Evolutionary conservation across 2,888 invertebrate species (phyloP).

Genomic region (Cordylochernes scorpioides): DNA sequence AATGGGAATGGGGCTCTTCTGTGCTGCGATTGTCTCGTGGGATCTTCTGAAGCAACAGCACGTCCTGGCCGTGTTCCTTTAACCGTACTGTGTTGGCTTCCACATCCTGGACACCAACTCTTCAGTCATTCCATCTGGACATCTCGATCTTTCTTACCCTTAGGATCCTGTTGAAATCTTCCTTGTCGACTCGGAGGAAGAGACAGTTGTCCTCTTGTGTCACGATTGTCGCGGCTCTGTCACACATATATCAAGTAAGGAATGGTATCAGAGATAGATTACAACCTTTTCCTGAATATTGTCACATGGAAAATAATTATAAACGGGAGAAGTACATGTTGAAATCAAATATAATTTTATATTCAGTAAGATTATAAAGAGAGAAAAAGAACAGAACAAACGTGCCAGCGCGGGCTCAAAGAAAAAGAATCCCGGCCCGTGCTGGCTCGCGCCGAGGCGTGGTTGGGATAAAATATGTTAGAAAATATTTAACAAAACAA

Average conservation of each 20-base stretch:
- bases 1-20: constrained; percentile 26
- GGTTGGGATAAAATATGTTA: too few relatives aligned
- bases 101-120: constrained; percentile 31
- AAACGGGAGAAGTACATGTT: not conserved
- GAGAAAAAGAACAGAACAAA: too few relatives aligned
- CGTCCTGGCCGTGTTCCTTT: constrained; percentile 57
- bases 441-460: too few relatives aligned
- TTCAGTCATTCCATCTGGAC: not conserved
- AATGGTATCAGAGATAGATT: not conserved
- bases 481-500: too few relatives aligned
- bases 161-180: constrained; percentile 52
- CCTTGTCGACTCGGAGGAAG: constrained; percentile 53
- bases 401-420: too few relatives aligned
- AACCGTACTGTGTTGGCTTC: constrained; percentile 61
- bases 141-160: constrained; percentile 20
- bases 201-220: constrained; percentile 54
- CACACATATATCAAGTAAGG: not conserved
- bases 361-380: too few relatives aligned
- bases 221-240: constrained; percentile 47
- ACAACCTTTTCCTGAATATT: not conserved
- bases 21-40: constrained; percentile 18
- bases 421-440: too few relatives aligned
- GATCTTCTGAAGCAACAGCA: constrained; percentile 42
- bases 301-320: not conserved
- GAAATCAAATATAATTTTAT: not conserved